Percentiles rank a stretch among this genome's conserved stretches.
These are phyloP conservation scores for Omphaloscelis lunosa DNA, from an alignment of 2,888 invertebrate species.

Conservation along the genomic window DNA sequence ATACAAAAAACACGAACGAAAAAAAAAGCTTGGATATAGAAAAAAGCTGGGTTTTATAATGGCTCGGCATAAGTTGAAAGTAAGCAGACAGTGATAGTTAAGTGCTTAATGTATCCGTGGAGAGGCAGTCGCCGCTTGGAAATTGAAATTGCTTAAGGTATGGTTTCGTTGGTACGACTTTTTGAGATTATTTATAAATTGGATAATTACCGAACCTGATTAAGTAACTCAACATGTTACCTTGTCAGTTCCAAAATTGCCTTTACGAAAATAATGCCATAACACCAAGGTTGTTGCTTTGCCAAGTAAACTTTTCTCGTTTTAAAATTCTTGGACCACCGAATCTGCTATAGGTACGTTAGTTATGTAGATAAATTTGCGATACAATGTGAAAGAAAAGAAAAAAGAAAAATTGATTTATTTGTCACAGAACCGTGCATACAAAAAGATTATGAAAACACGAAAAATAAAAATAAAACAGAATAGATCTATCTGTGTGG, in stretches of 20 bases:
- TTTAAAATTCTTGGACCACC: not conserved
- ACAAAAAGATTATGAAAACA: too few species aligned
- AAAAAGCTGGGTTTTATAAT: slow-evolving; percentile 77
- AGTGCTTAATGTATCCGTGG: slow-evolving; percentile 89
- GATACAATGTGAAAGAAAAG: not conserved
- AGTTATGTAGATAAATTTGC: not conserved
- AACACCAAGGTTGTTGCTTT: not conserved
- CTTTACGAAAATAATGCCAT: too few species aligned
- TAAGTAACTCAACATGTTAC: not conserved
- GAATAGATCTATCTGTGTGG: too few species aligned
- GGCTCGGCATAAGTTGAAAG: slow-evolving; percentile 82
- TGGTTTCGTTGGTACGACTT: slow-evolving; percentile 62
- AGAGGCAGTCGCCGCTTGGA: slow-evolving; percentile 84
- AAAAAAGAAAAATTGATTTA: too few species aligned
- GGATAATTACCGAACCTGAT: not conserved
- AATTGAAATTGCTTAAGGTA: slow-evolving; percentile 86
- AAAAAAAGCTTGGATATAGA: slow-evolving; percentile 34
- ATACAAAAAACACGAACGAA: slow-evolving; percentile 4
- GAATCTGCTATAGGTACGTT: not conserved
- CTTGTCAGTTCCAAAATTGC: not conserved
- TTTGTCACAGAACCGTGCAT: too few species aligned
- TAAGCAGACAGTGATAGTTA: slow-evolving; percentile 89
- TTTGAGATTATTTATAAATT: slow-evolving; percentile 11
- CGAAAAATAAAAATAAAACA: too few species aligned
- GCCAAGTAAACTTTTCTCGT: not conserved